These are phyloP conservation scores for Limnothrissa miodon DNA, from an alignment of 2,113 vertebrate genomes.

Conservation along the genomic window DNA sequence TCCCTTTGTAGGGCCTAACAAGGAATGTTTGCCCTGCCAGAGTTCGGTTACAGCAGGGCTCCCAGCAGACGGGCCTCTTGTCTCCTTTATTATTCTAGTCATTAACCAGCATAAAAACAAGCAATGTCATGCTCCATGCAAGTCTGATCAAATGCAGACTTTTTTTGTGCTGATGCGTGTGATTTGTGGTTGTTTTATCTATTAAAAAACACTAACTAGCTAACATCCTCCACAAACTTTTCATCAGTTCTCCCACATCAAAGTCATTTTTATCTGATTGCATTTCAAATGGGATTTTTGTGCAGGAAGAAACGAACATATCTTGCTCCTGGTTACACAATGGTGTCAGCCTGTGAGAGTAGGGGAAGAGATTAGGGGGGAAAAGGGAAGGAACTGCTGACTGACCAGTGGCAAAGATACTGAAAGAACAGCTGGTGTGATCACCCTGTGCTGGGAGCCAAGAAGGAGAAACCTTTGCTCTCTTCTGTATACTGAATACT, in stretches of 20 bases:
- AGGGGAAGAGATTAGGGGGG: background rate
- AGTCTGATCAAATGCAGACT: background rate
- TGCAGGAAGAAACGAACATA: background rate
- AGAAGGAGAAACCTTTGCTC: background rate
- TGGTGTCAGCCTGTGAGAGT: background rate
- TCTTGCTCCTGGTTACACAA: background rate
- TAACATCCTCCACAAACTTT: background rate
- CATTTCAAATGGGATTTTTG: background rate
- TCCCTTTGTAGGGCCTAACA: conserved; percentile 52
- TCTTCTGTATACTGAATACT: background rate
- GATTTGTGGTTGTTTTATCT: background rate
- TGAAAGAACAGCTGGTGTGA: background rate
- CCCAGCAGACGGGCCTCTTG: background rate
- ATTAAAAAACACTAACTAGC: background rate
- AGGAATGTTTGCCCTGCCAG: conserved; percentile 64
- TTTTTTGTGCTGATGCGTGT: background rate
- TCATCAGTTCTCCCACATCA: background rate
- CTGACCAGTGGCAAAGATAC: conserved; percentile 8
- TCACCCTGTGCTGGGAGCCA: background rate
- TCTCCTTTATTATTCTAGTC: background rate
- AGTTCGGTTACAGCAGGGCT: conserved; percentile 53
- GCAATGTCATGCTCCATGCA: conserved; percentile 6
- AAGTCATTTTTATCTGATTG: background rate
- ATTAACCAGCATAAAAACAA: background rate
- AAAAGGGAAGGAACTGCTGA: background rate